A percentile compares a stretch with the other conserved stretches of the same genome.
Conservation (phyloP, 2,797 vertebrate genomes). For the Poecilia gillii region DNA sequence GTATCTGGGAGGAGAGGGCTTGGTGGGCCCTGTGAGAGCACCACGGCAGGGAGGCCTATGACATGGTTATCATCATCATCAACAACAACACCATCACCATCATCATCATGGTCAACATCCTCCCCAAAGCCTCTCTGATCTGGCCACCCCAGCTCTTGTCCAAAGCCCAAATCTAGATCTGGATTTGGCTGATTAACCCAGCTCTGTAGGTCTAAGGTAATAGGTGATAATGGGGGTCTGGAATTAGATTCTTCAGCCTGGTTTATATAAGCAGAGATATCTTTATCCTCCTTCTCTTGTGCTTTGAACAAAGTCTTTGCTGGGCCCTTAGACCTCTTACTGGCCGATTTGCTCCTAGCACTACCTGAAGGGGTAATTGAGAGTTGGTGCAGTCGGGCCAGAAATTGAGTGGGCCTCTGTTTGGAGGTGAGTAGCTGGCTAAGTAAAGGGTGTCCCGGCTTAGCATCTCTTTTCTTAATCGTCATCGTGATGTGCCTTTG, state of each 20-base stretch:
- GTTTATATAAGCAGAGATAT: slow-evolving; percentile 38
- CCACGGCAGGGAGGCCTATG: slow-evolving; percentile 75
- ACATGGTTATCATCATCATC: slow-evolving; percentile 79
- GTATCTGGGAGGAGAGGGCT: slow-evolving; percentile 83
- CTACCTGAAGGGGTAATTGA: slow-evolving; percentile 44
- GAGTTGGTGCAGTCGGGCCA: slow-evolving; percentile 59
- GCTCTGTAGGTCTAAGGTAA: slow-evolving; percentile 65
- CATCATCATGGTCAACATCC: slow-evolving; percentile 67
- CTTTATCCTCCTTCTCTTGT: slow-evolving; percentile 50
- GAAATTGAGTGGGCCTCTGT: slow-evolving; percentile 72
- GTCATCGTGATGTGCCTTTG: slow-evolving; percentile 76
- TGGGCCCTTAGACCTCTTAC: slow-evolving; percentile 47
- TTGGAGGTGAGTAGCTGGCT: slow-evolving; percentile 83
- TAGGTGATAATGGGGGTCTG: slow-evolving; percentile 55
- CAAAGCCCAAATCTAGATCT: slow-evolving; percentile 66
- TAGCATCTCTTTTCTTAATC: slow-evolving; percentile 78
- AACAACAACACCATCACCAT: slow-evolving; percentile 70
- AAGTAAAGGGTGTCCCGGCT: slow-evolving; percentile 81
- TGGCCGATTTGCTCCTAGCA: slow-evolving; percentile 55
- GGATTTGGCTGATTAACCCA: slow-evolving; percentile 71
- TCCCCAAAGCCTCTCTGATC: slow-evolving; percentile 60
- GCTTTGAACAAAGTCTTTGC: slow-evolving; percentile 45
- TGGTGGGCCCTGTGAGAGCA: slow-evolving; percentile 74
- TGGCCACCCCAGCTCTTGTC: slow-evolving; percentile 68
- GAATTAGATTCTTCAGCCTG: slow-evolving; percentile 49